Percentiles rank a stretch among this genome's conserved stretches.
phyloP scores from a whole-genome alignment of 2,113 vertebrate genomes.

The Fulmarus glacialis region DNA sequence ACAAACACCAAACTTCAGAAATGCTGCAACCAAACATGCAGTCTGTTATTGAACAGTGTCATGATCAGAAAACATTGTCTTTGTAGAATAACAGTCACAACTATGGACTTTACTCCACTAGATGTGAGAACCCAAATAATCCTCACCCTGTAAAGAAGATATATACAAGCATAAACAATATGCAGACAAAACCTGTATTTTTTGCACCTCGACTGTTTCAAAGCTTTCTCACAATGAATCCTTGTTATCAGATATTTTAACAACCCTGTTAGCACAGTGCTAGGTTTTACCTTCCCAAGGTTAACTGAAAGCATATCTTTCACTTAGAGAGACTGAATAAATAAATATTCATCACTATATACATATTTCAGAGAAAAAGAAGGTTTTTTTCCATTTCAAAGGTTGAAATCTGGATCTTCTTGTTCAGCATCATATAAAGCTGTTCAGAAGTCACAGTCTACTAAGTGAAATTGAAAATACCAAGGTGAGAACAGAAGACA shows the following conservation, averaged over 20 bases:
- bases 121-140: not conserved
- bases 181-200: fast-evolving
- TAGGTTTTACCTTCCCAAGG: not conserved
- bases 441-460: not conserved
- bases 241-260: not conserved
- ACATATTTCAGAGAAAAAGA: not conserved
- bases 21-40: not conserved
- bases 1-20: not conserved
- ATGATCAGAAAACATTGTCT: not conserved
- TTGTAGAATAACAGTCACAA: not conserved
- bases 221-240: not conserved
- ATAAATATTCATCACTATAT: not conserved
- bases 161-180: not conserved
- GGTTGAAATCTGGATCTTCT: not conserved
- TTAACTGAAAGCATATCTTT: not conserved
- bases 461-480: not conserved
- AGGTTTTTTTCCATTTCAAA: not conserved
- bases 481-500: not conserved
- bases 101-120: not conserved
- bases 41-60: not conserved
- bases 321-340: not conserved
- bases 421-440: not conserved
- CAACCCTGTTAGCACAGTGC: not conserved
- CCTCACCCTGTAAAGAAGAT: not conserved
- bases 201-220: not conserved